Evolutionary conservation across 2,888 invertebrate genomes (phyloP).

Genomic region (Napeogenes inachia): DNA sequence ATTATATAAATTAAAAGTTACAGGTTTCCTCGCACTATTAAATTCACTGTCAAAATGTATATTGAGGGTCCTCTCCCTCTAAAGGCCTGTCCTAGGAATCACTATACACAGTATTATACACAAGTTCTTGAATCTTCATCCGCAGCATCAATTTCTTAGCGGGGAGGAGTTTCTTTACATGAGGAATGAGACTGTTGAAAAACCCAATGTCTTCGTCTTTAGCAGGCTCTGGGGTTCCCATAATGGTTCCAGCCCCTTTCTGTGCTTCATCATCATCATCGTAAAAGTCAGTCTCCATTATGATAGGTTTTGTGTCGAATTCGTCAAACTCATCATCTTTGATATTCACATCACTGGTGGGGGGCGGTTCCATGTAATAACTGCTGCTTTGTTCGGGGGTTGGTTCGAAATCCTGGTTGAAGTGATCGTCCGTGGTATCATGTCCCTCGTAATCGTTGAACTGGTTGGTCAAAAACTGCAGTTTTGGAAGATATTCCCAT

Average conservation of each 20-base stretch:
- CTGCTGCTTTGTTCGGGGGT: conserved; percentile 51
- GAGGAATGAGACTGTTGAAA: conserved; percentile 67
- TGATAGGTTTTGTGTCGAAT: conserved; percentile 68
- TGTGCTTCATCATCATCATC: conserved; percentile 66
- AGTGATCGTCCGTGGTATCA: conserved; percentile 44
- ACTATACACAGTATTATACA: conserved; percentile 71
- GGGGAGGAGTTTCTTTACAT: conserved; percentile 66
- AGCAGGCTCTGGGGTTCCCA: conserved; percentile 37
- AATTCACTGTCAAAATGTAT: neutral
- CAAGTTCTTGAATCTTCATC: conserved; percentile 71
- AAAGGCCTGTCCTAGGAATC: conserved; percentile 40
- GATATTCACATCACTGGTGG: conserved; percentile 36
- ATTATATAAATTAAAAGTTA: neutral
- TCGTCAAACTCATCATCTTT: conserved; percentile 72
- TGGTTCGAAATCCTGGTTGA: conserved; percentile 38
- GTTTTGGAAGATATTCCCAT: conserved; percentile 64
- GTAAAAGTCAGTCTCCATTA: conserved; percentile 70
- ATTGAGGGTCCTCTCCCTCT: conserved; percentile 3
- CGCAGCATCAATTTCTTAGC: conserved; percentile 69
- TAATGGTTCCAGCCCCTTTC: conserved; percentile 37
- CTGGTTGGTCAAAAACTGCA: conserved; percentile 65
- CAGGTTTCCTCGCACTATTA: neutral
- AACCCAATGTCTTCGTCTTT: conserved; percentile 72
- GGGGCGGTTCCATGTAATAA: conserved; percentile 48
- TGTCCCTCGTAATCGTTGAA: conserved; percentile 66